phyloP scores from a whole-genome alignment of 2,888 invertebrate species.

The Latrodectus hesperus region DNA sequence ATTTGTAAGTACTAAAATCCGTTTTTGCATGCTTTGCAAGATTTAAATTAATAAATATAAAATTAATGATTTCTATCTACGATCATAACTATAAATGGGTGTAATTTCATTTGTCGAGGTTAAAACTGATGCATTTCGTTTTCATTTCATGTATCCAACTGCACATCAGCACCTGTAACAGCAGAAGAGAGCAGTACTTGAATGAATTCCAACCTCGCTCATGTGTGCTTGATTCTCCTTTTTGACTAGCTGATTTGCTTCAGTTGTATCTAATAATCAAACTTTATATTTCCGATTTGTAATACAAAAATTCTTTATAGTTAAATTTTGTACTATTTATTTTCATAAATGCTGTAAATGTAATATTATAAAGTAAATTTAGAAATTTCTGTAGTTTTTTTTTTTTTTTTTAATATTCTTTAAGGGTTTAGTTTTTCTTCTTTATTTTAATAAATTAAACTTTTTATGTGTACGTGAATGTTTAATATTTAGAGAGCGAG shows the following conservation, averaged over 20 bases:
- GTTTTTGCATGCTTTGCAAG: slow-evolving; percentile 50
- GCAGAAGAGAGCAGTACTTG: slow-evolving; percentile 60
- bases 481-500: slow-evolving; percentile 7
- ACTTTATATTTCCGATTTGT: too few species aligned
- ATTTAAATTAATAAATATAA: slow-evolving; percentile 19
- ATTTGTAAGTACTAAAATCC: background rate
- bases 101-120: slow-evolving; percentile 50
- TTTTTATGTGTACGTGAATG: slow-evolving; percentile 31
- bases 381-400: background rate
- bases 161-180: slow-evolving; percentile 58
- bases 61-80: slow-evolving; percentile 35
- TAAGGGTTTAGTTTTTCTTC: background rate
- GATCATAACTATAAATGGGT: slow-evolving; percentile 52
- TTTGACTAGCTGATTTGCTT: slow-evolving; percentile 37
- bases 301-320: too few species aligned
- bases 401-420: slow-evolving; percentile 6
- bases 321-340: too few species aligned
- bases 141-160: slow-evolving; percentile 68
- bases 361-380: too few species aligned
- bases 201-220: slow-evolving; percentile 67
- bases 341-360: too few species aligned
- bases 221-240: slow-evolving; percentile 69
- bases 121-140: slow-evolving; percentile 66
- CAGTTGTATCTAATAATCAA: background rate
- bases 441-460: slow-evolving; percentile 16